A percentile compares a stretch with the other conserved stretches of the same genome.
Conservation (phyloP, 2,797 vertebrate species). For the Myiothlypis chrysogaster region DNA sequence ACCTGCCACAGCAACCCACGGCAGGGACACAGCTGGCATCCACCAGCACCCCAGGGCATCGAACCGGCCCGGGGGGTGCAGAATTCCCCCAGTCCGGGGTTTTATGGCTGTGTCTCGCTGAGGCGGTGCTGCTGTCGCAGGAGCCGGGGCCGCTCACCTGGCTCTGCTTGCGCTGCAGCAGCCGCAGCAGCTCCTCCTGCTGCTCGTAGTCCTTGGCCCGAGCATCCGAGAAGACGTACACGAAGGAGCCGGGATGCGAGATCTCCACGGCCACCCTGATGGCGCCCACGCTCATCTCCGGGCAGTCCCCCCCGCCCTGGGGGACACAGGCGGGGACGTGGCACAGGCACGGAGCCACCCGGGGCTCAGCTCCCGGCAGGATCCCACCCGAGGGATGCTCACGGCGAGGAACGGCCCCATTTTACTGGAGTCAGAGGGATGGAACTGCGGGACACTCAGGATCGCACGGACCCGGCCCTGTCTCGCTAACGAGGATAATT, state of each 20-base stretch:
- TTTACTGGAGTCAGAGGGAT: fast-evolving
- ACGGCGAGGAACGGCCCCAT: fast-evolving
- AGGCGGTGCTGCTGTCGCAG: fast-evolving
- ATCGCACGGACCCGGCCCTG: fast-evolving
- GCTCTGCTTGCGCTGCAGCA: constrained; percentile 90
- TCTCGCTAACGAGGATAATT: fast-evolving
- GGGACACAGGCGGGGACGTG: neutral
- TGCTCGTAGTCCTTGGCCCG: constrained; percentile 90
- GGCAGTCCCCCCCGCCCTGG: constrained; percentile 94
- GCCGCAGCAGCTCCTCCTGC: constrained; percentile 85
- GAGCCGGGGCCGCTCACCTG: constrained; percentile 77
- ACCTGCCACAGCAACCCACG: constrained; percentile 74
- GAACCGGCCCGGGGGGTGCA: fast-evolving
- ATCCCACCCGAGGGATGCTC: neutral
- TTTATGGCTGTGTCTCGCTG: fast-evolving
- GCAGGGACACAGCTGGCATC: neutral
- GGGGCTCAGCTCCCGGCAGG: neutral
- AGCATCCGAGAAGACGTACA: constrained; percentile 95
- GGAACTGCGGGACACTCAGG: neutral
- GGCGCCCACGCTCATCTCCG: constrained; percentile 94
- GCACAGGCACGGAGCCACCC: neutral
- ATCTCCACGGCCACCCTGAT: constrained; percentile 90
- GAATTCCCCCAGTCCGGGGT: fast-evolving
- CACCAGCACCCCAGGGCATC: fast-evolving
- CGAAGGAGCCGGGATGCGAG: constrained; percentile 87